These are phyloP conservation scores for Actinemys pallida DNA, from an alignment of 2,113 vertebrate species.

Conservation along the genomic window DNA sequence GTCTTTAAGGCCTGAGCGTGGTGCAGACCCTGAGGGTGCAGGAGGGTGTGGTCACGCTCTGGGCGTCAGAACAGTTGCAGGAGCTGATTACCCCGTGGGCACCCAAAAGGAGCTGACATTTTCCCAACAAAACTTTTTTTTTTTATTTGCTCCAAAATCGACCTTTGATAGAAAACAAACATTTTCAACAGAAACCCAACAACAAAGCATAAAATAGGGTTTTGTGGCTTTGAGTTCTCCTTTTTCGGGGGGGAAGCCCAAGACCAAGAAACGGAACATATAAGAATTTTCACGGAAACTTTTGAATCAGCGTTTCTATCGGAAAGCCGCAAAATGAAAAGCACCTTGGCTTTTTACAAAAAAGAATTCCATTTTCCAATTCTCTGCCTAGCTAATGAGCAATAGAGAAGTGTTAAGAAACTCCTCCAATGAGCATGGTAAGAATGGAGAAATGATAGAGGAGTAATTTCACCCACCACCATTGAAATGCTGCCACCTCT, in stretches of 20 bases:
- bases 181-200: background rate
- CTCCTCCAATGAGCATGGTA: background rate
- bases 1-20: too few species aligned
- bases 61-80: background rate
- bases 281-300: background rate
- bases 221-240: background rate
- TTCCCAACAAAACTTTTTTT: background rate
- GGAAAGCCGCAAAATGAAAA: background rate
- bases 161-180: background rate
- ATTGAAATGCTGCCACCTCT: background rate
- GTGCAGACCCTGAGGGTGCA: too few species aligned
- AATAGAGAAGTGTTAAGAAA: background rate
- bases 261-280: background rate
- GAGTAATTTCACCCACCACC: background rate
- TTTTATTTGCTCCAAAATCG: background rate
- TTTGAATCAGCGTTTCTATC: background rate
- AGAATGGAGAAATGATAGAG: background rate
- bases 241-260: background rate
- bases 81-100: too few species aligned
- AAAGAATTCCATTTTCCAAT: background rate
- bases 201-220: background rate
- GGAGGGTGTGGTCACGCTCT: too few species aligned
- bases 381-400: background rate
- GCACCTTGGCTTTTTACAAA: background rate
- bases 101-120: background rate